A percentile compares a stretch with the other conserved stretches of the same genome.
These are phyloP conservation scores for Dasypogon diadema DNA, from an alignment of 2,888 invertebrate genomes.

Conservation along the genomic window DNA sequence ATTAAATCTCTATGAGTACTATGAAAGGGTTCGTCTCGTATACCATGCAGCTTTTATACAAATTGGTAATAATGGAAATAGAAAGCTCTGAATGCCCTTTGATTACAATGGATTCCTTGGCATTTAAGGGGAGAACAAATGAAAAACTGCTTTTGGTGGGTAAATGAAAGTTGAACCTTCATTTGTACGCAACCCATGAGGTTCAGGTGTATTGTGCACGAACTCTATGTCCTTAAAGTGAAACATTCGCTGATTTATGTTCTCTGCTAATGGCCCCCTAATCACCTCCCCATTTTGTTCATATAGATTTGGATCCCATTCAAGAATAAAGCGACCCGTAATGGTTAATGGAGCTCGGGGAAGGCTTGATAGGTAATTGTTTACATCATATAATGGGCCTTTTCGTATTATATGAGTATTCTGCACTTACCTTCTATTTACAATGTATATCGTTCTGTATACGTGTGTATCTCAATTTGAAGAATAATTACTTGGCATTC, in stretches of 20 bases:
- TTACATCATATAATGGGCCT: slow-evolving; percentile 37
- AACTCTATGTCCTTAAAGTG: slow-evolving; percentile 35
- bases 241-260: slow-evolving; percentile 46
- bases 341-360: slow-evolving; percentile 40
- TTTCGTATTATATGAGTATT: slow-evolving; percentile 15
- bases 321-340: slow-evolving; percentile 41
- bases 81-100: slow-evolving; percentile 36
- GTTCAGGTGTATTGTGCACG: slow-evolving; percentile 34
- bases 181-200: slow-evolving; percentile 42
- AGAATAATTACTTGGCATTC: neutral
- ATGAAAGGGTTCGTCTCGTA: slow-evolving; percentile 8
- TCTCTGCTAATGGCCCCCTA: slow-evolving; percentile 46
- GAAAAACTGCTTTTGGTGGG: slow-evolving; percentile 24
- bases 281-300: slow-evolving; percentile 41
- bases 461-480: neutral
- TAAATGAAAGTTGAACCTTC: slow-evolving; percentile 46
- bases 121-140: slow-evolving; percentile 33
- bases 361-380: slow-evolving; percentile 47
- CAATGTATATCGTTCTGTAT: neutral
- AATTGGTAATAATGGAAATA: slow-evolving; percentile 47
- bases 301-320: slow-evolving; percentile 46
- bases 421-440: neutral
- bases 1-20: slow-evolving; percentile 5
- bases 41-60: slow-evolving; percentile 32
- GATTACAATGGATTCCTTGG: slow-evolving; percentile 33